Base-by-base conservation (phyloP, 2,113 vertebrate genomes). In the Oncorhynchus tshawytscha region DNA sequence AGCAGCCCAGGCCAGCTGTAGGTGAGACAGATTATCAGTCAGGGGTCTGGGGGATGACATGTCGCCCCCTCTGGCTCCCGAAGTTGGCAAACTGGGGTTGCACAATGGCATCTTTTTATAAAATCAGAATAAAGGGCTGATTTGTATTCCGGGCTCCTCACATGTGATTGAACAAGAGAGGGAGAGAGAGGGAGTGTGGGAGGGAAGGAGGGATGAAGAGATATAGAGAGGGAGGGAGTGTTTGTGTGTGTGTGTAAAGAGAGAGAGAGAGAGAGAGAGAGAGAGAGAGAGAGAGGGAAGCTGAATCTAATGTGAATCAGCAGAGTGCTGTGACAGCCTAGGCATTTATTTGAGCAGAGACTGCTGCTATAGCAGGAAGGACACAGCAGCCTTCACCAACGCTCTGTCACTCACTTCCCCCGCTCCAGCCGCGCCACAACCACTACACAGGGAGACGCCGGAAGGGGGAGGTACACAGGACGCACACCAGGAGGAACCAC, bases 61-160 rank as follows among this genome's bases (percentile, higher is more conserved):
- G 39, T 45, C 11, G 39, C 39, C 67, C 48, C 31, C 49, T 78
- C 67, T 51, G 71, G 75, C 20, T 24, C 25, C n/a, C 68, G 3
- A 49, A 45, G 39, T 45, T 45, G 9, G 9, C 39, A 45, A 45
- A 11, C 39, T 45, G 39, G 39, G 9, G 74, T 83, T 82, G 82
- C 82, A 93, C 91, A 94, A 91, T 90, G 86, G 84, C 57, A 79
- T 92, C 90, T 92, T 94, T 16, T 93, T 91, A 93, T 88, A 77
- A 79, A 88, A 90, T 6, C 13, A 22, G 59, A 62, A 13, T 62
- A 22, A 62, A 22, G 74, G 86, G 74, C 90, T 87, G 82, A 93
- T 94, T 94, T 92, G 92, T 92, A 93, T 94, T 92, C 39, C 2
- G 39, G 39, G 39, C 39, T 45, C 83, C 86, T 92, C 86, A 88